These are phyloP conservation scores for Pangasius krempfi DNA, from an alignment of 2,797 vertebrate genomes.

Conservation along the genomic window DNA sequence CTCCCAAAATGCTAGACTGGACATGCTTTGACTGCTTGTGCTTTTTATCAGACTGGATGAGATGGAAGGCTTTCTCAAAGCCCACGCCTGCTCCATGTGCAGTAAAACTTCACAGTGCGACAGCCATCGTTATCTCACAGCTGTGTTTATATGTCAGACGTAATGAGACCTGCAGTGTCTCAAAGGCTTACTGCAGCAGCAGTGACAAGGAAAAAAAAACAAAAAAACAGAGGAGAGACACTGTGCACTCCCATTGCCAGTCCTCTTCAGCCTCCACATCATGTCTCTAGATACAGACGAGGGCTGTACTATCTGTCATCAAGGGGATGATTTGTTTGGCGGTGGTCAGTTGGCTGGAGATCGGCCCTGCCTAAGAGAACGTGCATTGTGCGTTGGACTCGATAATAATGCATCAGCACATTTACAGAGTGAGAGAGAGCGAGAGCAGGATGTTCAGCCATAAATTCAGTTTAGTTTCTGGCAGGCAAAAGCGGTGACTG, in stretches of 20 bases:
- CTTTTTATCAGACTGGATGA: background rate
- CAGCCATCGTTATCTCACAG: slow-evolving; percentile 49
- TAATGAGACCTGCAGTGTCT: slow-evolving; percentile 60
- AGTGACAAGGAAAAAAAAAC: slow-evolving; percentile 66
- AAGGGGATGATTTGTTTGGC: slow-evolving; percentile 33
- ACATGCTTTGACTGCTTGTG: slow-evolving; percentile 24
- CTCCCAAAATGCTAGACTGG: slow-evolving; percentile 41
- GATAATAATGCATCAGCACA: slow-evolving; percentile 50
- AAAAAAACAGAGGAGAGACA: background rate
- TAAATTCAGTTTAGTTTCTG: slow-evolving; percentile 65
- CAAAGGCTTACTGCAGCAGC: slow-evolving; percentile 83
- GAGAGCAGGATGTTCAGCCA: slow-evolving; percentile 62
- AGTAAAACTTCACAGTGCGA: slow-evolving; percentile 34
- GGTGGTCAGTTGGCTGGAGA: slow-evolving; percentile 26
- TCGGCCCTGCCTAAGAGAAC: slow-evolving; percentile 32
- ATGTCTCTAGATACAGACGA: slow-evolving; percentile 13
- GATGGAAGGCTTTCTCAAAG: background rate
- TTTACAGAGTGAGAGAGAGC: slow-evolving; percentile 44
- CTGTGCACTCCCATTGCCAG: background rate
- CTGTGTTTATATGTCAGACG: slow-evolving; percentile 54
- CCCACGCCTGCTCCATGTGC: slow-evolving; percentile 34
- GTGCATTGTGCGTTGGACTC: slow-evolving; percentile 32
- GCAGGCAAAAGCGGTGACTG: slow-evolving; percentile 50
- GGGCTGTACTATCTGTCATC: slow-evolving; percentile 27
- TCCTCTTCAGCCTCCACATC: slow-evolving; percentile 13